These are phyloP conservation scores for Xiphydria camelus DNA, from an alignment of 2,888 invertebrate species.

Conservation along the genomic window DNA sequence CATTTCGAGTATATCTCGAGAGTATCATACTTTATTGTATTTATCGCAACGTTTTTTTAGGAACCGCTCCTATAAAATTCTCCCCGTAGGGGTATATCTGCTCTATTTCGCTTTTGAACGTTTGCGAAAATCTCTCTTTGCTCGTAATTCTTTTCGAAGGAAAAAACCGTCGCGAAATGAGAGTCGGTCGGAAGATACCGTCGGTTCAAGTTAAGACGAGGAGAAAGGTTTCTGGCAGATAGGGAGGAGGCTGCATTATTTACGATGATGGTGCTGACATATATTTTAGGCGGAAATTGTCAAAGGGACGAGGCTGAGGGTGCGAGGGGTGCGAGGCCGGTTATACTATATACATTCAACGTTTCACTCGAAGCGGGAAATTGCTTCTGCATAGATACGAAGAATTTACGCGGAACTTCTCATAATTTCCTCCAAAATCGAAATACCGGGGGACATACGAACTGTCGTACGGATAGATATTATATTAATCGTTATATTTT, in stretches of 20 bases:
- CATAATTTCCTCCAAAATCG: constrained; percentile 28
- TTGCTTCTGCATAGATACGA: constrained; percentile 29
- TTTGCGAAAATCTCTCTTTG: not conserved
- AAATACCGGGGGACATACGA: no score
- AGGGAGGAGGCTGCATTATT: constrained; percentile 8
- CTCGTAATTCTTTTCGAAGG: not conserved
- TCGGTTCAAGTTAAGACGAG: not conserved
- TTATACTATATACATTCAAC: no score
- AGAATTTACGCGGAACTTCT: constrained; percentile 23
- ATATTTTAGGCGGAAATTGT: constrained; percentile 12
- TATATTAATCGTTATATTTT: no score
- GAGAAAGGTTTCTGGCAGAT: not conserved
- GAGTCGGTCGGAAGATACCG: not conserved
- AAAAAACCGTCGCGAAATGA: not conserved
- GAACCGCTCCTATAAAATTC: no score
- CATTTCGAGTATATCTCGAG: no score
- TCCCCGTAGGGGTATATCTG: no score
- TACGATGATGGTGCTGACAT: constrained; percentile 15
- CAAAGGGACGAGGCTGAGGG: not conserved
- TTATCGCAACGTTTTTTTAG: no score
- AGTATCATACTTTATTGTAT: no score
- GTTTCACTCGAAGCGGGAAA: constrained; percentile 28
- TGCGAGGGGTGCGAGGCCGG: not conserved
- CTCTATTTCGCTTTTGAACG: no score
- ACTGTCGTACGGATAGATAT: no score